A percentile compares a stretch with the other conserved stretches of the same genome.
Evolutionary conservation across 2,113 vertebrate genomes (phyloP).

Genomic region (Camarhynchus parvulus): DNA sequence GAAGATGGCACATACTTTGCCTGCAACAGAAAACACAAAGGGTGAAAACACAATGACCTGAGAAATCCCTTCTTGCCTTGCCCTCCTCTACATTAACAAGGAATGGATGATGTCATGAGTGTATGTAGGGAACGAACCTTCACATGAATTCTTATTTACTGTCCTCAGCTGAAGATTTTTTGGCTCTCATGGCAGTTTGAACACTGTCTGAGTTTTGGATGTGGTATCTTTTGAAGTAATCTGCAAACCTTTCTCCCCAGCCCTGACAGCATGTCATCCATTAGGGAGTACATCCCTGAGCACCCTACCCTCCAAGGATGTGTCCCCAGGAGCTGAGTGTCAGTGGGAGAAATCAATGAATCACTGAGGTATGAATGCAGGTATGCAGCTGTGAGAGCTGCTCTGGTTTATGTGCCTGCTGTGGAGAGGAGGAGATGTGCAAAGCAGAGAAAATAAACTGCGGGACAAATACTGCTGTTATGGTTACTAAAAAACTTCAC

Average conservation of each 20-base stretch:
- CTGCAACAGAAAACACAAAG: neutral
- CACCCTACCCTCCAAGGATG: neutral
- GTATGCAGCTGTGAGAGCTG: neutral
- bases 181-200: neutral
- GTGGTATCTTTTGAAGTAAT: neutral
- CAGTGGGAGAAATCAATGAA: neutral
- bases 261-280: neutral
- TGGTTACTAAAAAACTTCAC: neutral
- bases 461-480: neutral
- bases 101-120: accelerated
- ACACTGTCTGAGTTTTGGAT: neutral
- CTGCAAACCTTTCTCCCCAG: neutral
- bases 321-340: neutral
- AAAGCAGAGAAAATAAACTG: neutral
- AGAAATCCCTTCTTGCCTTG: neutral
- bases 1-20: neutral
- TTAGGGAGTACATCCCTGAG: neutral
- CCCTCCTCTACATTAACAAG: accelerated
- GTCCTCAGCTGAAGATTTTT: neutral
- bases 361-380: neutral
- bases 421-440: neutral
- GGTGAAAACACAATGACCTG: neutral
- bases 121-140: accelerated
- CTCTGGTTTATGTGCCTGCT: neutral
- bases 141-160: neutral